Evolutionary conservation across 2,113 vertebrate species (phyloP).

Genomic region (Rhea pennata): DNA sequence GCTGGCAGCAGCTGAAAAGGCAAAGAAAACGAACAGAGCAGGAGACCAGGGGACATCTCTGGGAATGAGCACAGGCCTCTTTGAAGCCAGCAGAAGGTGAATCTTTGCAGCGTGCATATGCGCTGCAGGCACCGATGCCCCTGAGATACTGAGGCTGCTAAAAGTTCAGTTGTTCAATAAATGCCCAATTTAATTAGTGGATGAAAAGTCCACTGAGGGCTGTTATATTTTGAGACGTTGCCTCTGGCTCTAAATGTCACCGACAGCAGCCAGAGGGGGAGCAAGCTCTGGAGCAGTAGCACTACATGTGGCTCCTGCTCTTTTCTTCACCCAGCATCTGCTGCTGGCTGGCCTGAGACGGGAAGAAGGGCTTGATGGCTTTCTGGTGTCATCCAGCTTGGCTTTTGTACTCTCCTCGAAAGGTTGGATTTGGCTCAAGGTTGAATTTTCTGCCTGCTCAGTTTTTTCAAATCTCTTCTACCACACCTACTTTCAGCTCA

Average conservation of each 20-base stretch:
- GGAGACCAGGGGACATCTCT: too few relatives aligned
- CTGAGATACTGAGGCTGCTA: background rate
- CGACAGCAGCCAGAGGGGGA: background rate
- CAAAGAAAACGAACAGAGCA: background rate
- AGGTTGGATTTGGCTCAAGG: background rate
- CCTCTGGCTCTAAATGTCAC: background rate
- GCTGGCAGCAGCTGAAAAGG: background rate
- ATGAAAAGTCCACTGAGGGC: background rate
- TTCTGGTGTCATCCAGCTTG: background rate
- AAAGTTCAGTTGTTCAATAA: background rate
- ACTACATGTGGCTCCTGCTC: background rate
- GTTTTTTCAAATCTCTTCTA: background rate
- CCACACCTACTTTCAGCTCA: accelerated
- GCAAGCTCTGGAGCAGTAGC: background rate
- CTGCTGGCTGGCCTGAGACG: background rate
- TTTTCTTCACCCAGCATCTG: background rate
- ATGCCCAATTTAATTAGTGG: background rate
- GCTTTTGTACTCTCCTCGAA: background rate
- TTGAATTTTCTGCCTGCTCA: background rate
- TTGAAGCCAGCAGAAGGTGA: background rate
- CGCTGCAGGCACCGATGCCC: too few relatives aligned
- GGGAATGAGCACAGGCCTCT: too few relatives aligned
- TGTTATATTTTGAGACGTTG: background rate
- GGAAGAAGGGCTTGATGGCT: background rate
- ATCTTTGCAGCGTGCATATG: background rate